A percentile compares a stretch with the other conserved stretches of the same genome.
Evolutionary conservation across 2,888 invertebrate genomes (phyloP).

Genomic region (Chymomyza amoena): DNA sequence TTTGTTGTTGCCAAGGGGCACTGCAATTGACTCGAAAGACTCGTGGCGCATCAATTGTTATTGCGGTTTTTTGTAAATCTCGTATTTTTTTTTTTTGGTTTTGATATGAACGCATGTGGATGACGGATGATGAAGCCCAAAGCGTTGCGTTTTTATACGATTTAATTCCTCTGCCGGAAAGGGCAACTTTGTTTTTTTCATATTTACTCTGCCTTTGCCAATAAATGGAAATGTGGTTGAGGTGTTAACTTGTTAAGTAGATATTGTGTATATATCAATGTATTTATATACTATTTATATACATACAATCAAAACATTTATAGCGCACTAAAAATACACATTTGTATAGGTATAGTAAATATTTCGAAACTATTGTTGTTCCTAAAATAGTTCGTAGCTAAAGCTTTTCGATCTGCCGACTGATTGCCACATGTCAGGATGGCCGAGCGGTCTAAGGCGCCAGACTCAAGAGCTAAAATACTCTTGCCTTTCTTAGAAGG

Average conservation of each 20-base stretch:
- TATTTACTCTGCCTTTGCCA: conserved; percentile 48
- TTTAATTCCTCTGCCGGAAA: conserved; percentile 65
- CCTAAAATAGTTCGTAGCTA: not conserved
- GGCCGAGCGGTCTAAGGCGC: conserved; percentile 78
- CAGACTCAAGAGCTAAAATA: conserved; percentile 42
- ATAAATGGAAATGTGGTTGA: not conserved
- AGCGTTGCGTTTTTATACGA: conserved; percentile 12
- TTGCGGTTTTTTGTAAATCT: conserved; percentile 61
- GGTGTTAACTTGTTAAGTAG: not conserved
- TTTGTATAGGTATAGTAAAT: not conserved
- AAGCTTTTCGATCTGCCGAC: not conserved
- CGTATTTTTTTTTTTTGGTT: conserved; percentile 27
- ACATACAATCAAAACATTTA: too few relatives aligned
- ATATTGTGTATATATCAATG: not conserved
- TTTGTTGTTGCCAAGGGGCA: conserved; percentile 32
- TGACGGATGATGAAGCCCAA: conserved; percentile 7
- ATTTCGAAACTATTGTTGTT: not conserved
- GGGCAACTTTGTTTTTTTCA: conserved; percentile 6
- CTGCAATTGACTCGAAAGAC: conserved; percentile 62
- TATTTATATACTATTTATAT: not conserved
- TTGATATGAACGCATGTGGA: conserved; percentile 31
- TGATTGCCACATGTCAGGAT: conserved; percentile 62
- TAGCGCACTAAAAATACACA: not conserved
- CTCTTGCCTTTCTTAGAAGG: conserved; percentile 50
- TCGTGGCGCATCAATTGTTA: conserved; percentile 62